phyloP scores from a whole-genome alignment of 2,797 vertebrate genomes.

The Chaenodraco wilsoni region DNA sequence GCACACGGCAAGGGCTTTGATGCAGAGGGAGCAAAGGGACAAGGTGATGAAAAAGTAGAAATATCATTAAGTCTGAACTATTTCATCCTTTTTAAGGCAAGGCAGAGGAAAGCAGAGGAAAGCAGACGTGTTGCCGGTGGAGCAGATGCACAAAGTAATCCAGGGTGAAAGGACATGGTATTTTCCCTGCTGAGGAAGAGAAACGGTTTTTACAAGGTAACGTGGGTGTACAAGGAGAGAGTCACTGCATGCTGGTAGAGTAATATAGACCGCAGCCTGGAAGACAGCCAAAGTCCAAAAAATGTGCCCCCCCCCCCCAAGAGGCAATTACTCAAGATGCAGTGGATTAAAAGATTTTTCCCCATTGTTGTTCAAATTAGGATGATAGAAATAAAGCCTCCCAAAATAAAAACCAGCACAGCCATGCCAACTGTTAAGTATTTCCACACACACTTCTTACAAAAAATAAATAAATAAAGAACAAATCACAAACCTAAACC shows the following conservation, averaged over 20 bases:
- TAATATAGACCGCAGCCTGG: slow-evolving; percentile 69
- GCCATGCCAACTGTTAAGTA: slow-evolving; percentile 57
- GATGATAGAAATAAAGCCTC: slow-evolving; percentile 66
- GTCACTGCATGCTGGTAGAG: slow-evolving; percentile 64
- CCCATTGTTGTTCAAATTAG: slow-evolving; percentile 67
- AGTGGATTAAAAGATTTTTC: slow-evolving; percentile 66
- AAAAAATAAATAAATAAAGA: slow-evolving; percentile 40
- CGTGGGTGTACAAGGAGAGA: slow-evolving; percentile 75
- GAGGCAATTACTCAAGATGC: slow-evolving; percentile 73
- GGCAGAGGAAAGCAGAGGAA: slow-evolving; percentile 62
- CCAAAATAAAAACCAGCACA: slow-evolving; percentile 56
- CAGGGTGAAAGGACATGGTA: slow-evolving; percentile 75
- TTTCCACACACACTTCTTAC: slow-evolving; percentile 44
- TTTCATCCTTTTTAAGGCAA: slow-evolving; percentile 62
- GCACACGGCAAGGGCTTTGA: slow-evolving; percentile 45
- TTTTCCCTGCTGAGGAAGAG: slow-evolving; percentile 72
- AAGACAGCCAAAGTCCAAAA: slow-evolving; percentile 64
- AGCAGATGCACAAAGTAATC: slow-evolving; percentile 76
- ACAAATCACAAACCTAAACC: slow-evolving; percentile 37
- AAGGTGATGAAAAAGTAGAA: slow-evolving; percentile 68
- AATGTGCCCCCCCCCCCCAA: slow-evolving; percentile 28
- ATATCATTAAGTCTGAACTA: slow-evolving; percentile 71
- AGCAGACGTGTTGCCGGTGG: slow-evolving; percentile 66
- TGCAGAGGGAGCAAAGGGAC: slow-evolving; percentile 55
- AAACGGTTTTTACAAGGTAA: slow-evolving; percentile 79